A percentile compares a stretch with the other conserved stretches of the same genome.
Conservation (phyloP, 2,797 vertebrate genomes). For the Enteromius thamalakanensis region DNA sequence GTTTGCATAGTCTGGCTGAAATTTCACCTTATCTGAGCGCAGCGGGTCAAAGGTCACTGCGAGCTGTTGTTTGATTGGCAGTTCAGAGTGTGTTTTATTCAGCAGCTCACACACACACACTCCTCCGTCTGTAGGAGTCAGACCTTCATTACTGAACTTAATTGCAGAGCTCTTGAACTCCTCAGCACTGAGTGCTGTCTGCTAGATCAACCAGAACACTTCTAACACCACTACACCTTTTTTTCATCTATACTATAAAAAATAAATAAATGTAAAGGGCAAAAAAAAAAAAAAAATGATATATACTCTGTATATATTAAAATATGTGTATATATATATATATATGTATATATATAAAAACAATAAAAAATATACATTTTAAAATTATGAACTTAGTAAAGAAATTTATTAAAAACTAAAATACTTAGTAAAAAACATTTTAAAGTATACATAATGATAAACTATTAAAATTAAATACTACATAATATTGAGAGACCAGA, state of each 20-base stretch:
- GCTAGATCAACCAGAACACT: neutral
- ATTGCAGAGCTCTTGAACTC: neutral
- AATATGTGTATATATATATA: too few species aligned
- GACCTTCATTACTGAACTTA: slow-evolving; percentile 6
- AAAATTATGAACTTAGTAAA: too few species aligned
- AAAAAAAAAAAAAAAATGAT: too few species aligned
- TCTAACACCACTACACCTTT: neutral
- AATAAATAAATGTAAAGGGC: too few species aligned
- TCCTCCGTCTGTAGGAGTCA: neutral
- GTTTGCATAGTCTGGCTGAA: slow-evolving; percentile 52
- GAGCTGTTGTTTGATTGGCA: slow-evolving; percentile 14
- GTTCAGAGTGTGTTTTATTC: neutral
- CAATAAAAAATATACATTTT: too few species aligned
- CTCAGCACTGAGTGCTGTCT: neutral
- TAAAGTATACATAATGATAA: too few species aligned
- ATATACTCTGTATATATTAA: too few species aligned
- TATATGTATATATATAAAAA: too few species aligned
- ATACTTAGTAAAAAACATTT: too few species aligned
- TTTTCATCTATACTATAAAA: too few species aligned
- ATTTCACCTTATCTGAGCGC: neutral
- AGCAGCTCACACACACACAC: neutral
- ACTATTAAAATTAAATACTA: too few species aligned
- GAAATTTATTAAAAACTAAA: too few species aligned
- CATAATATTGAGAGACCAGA: neutral
- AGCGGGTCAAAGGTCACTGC: slow-evolving; percentile 30